Evolutionary conservation across 30 jellyfish, hydroid and myxozoan genomes (phyloP).

Genomic region (Haliclystus octoradiatus): DNA sequence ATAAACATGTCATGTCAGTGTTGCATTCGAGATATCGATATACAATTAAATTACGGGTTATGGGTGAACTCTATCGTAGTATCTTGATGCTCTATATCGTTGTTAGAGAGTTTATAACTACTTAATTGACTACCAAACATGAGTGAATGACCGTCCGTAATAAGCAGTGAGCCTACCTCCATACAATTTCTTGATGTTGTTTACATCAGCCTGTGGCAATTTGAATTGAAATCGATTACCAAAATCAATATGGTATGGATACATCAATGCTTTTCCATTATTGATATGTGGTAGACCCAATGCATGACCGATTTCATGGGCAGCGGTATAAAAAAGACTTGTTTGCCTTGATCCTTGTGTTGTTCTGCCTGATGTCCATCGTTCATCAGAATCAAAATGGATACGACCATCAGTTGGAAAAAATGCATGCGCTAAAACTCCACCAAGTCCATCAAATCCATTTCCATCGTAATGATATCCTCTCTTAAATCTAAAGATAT

Average conservation of each 20-base stretch:
- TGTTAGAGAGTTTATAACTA: too few species aligned
- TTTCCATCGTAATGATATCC: constrained; percentile 23
- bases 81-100: too few species aligned
- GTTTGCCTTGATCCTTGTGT: too few species aligned
- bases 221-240: constrained; percentile 34
- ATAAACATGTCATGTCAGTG: too few species aligned
- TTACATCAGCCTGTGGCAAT: constrained; percentile 41
- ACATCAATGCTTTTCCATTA: constrained; percentile 63
- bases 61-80: too few species aligned
- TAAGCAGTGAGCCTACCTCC: too few species aligned
- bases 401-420: constrained; percentile 44
- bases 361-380: constrained; percentile 49
- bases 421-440: constrained; percentile 60
- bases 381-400: constrained; percentile 69
- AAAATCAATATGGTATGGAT: constrained; percentile 50
- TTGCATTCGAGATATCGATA: too few species aligned
- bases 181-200: constrained; percentile 18
- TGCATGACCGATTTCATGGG: constrained; percentile 91
- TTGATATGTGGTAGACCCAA: constrained; percentile 66
- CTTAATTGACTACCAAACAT: too few species aligned
- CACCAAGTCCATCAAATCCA: constrained; percentile 70
- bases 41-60: too few species aligned
- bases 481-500: constrained; percentile 19
- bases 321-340: constrained; percentile 79
- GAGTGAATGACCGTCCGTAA: too few species aligned